Conservation (phyloP, 37 sponge, comb jelly and placozoan genomes). For the Theonella swinhoei region DNA sequence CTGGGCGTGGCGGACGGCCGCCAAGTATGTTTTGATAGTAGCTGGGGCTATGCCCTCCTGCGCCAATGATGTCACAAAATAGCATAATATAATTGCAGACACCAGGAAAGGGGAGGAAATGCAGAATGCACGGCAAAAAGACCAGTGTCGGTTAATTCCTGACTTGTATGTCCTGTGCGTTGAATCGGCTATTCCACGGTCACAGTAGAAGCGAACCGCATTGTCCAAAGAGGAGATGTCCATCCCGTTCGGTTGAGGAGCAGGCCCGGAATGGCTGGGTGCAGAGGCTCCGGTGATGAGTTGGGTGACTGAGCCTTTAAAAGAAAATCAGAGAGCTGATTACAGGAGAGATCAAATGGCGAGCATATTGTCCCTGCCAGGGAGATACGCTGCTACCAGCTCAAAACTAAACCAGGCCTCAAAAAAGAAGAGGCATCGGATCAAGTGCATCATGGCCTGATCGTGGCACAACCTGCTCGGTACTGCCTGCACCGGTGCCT, state of each 20-base stretch:
- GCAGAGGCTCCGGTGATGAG: not conserved
- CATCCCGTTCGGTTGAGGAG: conserved; percentile 11
- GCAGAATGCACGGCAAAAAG: not conserved
- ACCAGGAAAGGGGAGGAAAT: conserved; percentile 26
- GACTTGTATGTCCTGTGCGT: conserved; percentile 20
- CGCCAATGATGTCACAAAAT: conserved; percentile 2
- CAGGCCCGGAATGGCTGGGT: not conserved
- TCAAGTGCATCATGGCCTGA: conserved; percentile 35
- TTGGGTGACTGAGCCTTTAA: not conserved
- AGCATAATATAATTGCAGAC: conserved; percentile 7
- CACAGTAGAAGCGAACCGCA: conserved; percentile 29
- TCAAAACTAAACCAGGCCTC: conserved; percentile 14
- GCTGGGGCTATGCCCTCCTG: not conserved
- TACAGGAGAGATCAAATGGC: conserved; percentile 45
- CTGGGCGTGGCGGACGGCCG: conserved; percentile 37
- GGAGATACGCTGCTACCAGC: conserved; percentile 1
- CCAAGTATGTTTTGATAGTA: conserved; percentile 39
- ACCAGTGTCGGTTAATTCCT: not conserved
- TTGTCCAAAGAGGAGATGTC: conserved; percentile 46
- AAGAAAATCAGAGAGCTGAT: conserved; percentile 6
- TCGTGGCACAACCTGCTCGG: not conserved
- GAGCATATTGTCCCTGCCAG: conserved; percentile 2
- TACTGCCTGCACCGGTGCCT: conserved; percentile 31
- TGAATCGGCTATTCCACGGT: conserved; percentile 30
- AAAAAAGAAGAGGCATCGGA: conserved; percentile 39